These are phyloP conservation scores for Erithacus rubecula DNA, from an alignment of 2,797 vertebrate species.

Conservation along the genomic window DNA sequence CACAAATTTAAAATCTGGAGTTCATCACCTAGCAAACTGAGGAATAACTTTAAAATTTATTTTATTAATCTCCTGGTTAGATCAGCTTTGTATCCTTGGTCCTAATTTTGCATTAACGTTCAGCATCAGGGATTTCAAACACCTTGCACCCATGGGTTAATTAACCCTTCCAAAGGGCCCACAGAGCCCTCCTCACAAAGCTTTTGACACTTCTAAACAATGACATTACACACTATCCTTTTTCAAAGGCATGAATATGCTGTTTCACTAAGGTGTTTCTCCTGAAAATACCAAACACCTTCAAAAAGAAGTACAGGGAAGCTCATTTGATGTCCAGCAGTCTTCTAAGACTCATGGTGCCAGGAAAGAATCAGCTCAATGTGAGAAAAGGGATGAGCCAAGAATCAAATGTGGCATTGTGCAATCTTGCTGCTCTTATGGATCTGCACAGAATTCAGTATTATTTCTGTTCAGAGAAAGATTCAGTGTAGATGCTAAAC, in stretches of 20 bases:
- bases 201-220: neutral
- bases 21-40: neutral
- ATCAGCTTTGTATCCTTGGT: neutral
- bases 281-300: slow-evolving; percentile 1
- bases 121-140: neutral
- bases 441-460: neutral
- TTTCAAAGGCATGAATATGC: neutral
- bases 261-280: neutral
- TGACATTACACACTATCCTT: neutral
- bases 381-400: neutral
- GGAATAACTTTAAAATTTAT: neutral
- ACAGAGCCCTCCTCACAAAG: neutral
- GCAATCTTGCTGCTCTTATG: neutral
- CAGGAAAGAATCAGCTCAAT: neutral
- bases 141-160: neutral
- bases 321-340: neutral
- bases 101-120: slow-evolving; percentile 1
- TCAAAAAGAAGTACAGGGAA: neutral
- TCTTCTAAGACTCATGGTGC: neutral
- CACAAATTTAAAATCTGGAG: slow-evolving; percentile 9
- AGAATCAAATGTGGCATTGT: neutral
- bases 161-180: neutral
- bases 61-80: neutral
- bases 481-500: neutral
- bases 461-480: neutral